A percentile compares a stretch with the other conserved stretches of the same genome.
These are phyloP conservation scores for Promerops cafer DNA, from an alignment of 2,113 vertebrate species.

Conservation along the genomic window DNA sequence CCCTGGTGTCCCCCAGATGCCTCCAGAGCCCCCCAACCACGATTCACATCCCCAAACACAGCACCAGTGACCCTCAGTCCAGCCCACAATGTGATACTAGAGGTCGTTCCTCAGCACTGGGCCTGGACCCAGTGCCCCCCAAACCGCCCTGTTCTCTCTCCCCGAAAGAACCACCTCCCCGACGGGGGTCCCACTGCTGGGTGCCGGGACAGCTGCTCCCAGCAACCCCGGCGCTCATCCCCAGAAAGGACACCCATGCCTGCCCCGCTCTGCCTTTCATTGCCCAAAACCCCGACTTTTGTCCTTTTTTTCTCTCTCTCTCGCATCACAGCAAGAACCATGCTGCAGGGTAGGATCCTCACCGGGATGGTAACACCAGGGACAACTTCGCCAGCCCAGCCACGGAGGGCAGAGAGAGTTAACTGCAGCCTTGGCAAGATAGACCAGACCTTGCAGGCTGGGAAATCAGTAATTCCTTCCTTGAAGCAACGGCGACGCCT, in stretches of 20 bases:
- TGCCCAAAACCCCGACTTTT: background rate
- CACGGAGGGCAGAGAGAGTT: background rate
- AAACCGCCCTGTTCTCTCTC: background rate
- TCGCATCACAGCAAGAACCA: background rate
- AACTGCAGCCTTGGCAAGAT: background rate
- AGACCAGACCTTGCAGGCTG: background rate
- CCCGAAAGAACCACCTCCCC: background rate
- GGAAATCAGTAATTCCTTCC: slow-evolving; percentile 49
- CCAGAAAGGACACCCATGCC: background rate
- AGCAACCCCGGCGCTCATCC: rapidly evolving
- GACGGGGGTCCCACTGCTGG: background rate
- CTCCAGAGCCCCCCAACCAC: background rate
- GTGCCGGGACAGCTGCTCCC: background rate
- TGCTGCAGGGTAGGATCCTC: background rate
- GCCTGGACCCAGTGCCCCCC: background rate
- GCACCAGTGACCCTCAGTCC: background rate
- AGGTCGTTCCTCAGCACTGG: background rate
- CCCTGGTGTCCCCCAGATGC: background rate
- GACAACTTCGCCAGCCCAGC: rapidly evolving
- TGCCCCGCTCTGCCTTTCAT: background rate
- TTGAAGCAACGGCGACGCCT: background rate
- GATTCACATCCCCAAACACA: background rate
- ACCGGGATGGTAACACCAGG: background rate
- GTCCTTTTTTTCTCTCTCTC: background rate
- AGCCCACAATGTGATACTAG: background rate